These are phyloP conservation scores for Salminus brasiliensis DNA, from an alignment of 2,113 vertebrate genomes.

Conservation along the genomic window DNA sequence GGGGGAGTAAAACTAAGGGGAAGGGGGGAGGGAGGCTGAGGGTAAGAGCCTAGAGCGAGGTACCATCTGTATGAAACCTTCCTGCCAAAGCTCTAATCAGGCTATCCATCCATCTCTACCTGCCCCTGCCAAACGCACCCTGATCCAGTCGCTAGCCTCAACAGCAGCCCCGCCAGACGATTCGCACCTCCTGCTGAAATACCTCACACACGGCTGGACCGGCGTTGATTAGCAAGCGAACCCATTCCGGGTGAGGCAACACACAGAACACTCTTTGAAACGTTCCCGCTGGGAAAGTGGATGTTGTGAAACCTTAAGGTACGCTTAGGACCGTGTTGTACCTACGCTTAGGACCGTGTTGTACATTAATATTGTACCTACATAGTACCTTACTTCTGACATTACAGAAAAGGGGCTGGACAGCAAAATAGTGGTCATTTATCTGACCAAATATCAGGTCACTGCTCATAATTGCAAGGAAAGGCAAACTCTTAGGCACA, in stretches of 20 bases:
- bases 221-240: neutral
- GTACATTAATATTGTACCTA: no score
- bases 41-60: neutral
- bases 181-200: slow-evolving; percentile 23
- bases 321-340: no score
- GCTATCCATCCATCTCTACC: slow-evolving; percentile 41
- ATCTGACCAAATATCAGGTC: no score
- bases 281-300: neutral
- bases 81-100: slow-evolving; percentile 46
- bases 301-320: neutral
- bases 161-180: slow-evolving; percentile 1
- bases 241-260: neutral
- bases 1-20: no score
- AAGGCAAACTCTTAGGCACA: no score
- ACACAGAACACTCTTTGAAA: neutral
- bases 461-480: no score
- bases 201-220: slow-evolving; percentile 10
- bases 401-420: no score
- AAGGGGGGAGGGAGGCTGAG: neutral
- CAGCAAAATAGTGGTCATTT: no score
- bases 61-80: neutral
- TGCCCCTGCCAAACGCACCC: slow-evolving; percentile 43
- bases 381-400: no score
- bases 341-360: no score
- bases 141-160: slow-evolving; percentile 27